Percentiles rank a stretch among this genome's conserved stretches.
phyloP scores from a whole-genome alignment of 2,888 invertebrate genomes.

The Drosophila neonasuta region DNA sequence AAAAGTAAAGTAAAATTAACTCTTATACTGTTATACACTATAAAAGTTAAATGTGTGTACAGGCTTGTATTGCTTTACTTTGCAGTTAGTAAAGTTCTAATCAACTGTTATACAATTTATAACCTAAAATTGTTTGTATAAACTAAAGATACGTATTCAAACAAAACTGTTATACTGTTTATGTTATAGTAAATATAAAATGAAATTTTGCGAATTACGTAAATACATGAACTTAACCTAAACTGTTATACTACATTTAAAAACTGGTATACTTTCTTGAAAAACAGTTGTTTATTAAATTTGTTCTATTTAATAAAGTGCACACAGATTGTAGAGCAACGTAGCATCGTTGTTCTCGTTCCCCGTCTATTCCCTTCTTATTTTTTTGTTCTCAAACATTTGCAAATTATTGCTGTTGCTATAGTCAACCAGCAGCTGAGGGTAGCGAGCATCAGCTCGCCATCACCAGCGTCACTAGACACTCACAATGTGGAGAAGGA shows the following conservation, averaged over 20 bases:
- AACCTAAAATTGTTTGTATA: too few species aligned
- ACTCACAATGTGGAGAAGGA: not conserved
- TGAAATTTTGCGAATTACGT: too few species aligned
- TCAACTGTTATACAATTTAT: not conserved
- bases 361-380: not conserved
- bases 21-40: not conserved
- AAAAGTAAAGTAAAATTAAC: not conserved
- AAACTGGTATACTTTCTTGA: too few species aligned
- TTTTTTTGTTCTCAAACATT: conserved; percentile 38
- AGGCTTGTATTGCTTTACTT: too few species aligned
- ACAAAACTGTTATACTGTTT: not conserved
- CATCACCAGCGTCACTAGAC: not conserved
- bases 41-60: too few species aligned
- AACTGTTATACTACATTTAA: too few species aligned
- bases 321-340: not conserved
- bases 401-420: conserved; percentile 56
- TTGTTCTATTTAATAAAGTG: too few species aligned
- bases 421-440: conserved; percentile 16
- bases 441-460: conserved; percentile 1
- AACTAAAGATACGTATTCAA: not conserved
- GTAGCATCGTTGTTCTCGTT: not conserved
- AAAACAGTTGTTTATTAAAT: too few species aligned
- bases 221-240: too few species aligned
- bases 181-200: too few species aligned
- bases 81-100: too few species aligned